Evolutionary conservation across 2,888 invertebrate genomes (phyloP).

Genomic region (Hermodice carunculata): DNA sequence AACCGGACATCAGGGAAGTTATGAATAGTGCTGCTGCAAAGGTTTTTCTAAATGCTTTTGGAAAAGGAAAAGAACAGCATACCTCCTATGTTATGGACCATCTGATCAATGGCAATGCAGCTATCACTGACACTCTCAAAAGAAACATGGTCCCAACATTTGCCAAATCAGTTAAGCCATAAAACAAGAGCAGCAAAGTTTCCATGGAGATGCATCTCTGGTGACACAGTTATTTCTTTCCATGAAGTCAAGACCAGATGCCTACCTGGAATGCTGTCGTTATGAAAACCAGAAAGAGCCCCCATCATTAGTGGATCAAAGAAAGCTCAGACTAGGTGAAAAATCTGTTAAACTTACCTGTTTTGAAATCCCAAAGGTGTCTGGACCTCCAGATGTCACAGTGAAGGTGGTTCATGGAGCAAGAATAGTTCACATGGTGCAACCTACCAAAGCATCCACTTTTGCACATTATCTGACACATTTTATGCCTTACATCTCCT

Average conservation of each 20-base stretch:
- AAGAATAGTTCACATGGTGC: slow-evolving; percentile 1
- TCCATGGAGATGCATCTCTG: neutral
- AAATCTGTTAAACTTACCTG: slow-evolving; percentile 6
- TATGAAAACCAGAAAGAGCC: slow-evolving; percentile 14
- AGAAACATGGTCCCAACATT: neutral
- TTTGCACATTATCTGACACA: slow-evolving; percentile 1
- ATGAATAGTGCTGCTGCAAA: neutral
- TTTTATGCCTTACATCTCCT: no score
- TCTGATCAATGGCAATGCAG: neutral
- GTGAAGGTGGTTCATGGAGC: slow-evolving; percentile 4
- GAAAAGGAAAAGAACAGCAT: neutral
- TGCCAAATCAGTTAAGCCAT: neutral
- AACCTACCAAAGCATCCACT: neutral
- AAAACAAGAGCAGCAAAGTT: neutral
- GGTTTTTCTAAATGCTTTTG: neutral
- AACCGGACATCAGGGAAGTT: neutral
- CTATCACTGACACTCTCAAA: neutral
- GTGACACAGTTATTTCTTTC: slow-evolving; percentile 2
- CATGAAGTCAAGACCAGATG: neutral
- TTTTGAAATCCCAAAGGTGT: neutral
- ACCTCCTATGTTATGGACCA: neutral
- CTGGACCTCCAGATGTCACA: neutral
- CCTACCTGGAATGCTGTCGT: neutral
- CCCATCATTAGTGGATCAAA: slow-evolving; percentile 4
- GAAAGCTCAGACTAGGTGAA: neutral